These are phyloP conservation scores for Geopemphigus sp. DNA, from an alignment of 1,140 invertebrate species.

Conservation along the genomic window DNA sequence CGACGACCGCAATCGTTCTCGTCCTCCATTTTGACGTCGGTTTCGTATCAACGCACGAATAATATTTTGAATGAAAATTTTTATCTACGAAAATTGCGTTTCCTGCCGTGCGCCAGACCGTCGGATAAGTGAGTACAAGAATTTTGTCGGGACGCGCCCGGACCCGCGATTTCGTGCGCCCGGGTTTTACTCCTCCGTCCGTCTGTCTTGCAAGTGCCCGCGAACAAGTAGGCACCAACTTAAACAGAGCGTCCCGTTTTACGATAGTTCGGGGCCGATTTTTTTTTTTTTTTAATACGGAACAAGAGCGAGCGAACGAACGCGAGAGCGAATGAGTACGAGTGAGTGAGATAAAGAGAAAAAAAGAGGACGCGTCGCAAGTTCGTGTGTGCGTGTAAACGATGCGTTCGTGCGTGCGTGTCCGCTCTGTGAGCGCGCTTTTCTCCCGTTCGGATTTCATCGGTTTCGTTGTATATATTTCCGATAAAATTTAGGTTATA, in stretches of 20 bases:
- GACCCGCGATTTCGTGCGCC: too few species aligned
- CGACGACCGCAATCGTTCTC: slow-evolving; percentile 40
- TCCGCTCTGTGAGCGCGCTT: slow-evolving; percentile 37
- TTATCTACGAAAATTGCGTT: slow-evolving; percentile 27
- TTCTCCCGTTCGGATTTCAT: background rate
- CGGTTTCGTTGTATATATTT: background rate
- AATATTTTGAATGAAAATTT: slow-evolving; percentile 15
- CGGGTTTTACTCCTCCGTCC: background rate
- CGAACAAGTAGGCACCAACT: slow-evolving; percentile 45
- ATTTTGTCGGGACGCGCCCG: background rate
- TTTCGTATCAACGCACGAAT: slow-evolving; percentile 15
- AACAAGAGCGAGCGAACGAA: too few species aligned
- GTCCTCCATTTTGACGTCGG: slow-evolving; percentile 44
- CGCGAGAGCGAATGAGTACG: background rate
- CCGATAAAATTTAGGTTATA: slow-evolving; percentile 41
- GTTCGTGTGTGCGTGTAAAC: background rate
- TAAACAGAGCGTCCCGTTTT: slow-evolving; percentile 27
- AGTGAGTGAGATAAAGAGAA: background rate
- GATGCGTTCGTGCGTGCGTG: slow-evolving; percentile 16
- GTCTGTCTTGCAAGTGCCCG: background rate
- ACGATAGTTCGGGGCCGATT: slow-evolving; percentile 22
- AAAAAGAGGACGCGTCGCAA: slow-evolving; percentile 33
- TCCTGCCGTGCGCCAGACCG: background rate
- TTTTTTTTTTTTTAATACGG: too few species aligned
- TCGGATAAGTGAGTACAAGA: slow-evolving; percentile 18